Evolutionary conservation across 2,113 vertebrate species (phyloP).

Genomic region (Colistium nudipinnis): DNA sequence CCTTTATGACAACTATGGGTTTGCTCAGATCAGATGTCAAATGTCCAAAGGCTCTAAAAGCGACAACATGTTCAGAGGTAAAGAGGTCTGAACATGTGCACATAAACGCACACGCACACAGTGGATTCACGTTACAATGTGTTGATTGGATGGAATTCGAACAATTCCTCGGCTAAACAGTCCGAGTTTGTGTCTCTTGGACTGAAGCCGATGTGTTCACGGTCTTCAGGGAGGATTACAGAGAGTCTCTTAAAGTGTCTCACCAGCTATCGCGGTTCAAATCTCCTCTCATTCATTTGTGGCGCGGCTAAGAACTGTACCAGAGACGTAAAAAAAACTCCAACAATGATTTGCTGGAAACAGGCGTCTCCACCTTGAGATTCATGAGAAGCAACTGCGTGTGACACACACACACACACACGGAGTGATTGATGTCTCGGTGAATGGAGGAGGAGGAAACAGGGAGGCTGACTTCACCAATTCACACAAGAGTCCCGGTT

Average conservation of each 20-base stretch:
- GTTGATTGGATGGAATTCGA: conserved; percentile 78
- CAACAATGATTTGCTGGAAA: conserved; percentile 17
- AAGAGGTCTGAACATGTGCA: conserved; percentile 18
- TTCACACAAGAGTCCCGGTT: conserved; percentile 24
- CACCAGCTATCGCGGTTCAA: background rate
- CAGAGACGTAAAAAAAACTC: background rate
- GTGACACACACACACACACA: conserved; percentile 10
- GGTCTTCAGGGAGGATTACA: conserved; percentile 59
- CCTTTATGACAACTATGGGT: conserved; percentile 20
- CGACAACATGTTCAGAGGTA: conserved; percentile 36
- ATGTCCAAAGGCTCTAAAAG: conserved; percentile 19
- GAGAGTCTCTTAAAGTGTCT: conserved; percentile 40
- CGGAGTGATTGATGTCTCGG: conserved; percentile 41
- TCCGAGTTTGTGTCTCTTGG: conserved; percentile 60
- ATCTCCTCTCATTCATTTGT: conserved; percentile 24
- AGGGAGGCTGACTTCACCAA: conserved; percentile 40
- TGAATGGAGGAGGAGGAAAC: conserved; percentile 37
- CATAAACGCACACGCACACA: conserved; percentile 1
- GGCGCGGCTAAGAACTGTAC: background rate
- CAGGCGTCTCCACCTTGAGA: conserved; percentile 8
- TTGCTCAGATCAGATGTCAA: conserved; percentile 21
- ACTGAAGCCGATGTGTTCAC: conserved; percentile 45
- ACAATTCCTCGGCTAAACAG: conserved; percentile 72
- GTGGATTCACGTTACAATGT: conserved; percentile 59
- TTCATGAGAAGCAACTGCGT: conserved; percentile 33